Evolutionary conservation across 37 sponge, comb jelly and placozoan genomes (phyloP), one percentile per base, ranked within the genome.

Genomic region (Agelas oroides): DNA sequence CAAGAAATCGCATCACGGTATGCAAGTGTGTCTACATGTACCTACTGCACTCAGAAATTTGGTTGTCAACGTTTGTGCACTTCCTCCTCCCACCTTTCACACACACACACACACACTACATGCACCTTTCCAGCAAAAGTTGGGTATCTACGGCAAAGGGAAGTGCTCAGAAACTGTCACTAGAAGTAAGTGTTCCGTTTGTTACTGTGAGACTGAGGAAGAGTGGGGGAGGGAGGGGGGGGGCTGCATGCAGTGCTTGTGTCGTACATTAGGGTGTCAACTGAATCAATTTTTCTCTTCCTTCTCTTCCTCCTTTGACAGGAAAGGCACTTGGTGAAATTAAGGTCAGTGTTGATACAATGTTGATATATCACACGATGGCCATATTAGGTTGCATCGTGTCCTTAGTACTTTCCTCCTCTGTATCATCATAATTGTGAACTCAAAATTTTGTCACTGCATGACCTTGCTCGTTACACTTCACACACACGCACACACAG

Each of bases 161-260:
- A 78, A 78, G 39, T 23, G 31, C 52, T 78, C 79, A n/a, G 79
- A 78, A 24, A 78, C 79, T 37, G 65, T 78, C 40, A 63, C 79
- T 15, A 20, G 61, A 20, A 78, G 79, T 78, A 78, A 64, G 65
- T 11, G n/a, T 60, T 1, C 23, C 19, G 0, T 59, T 77, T 58
- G 8, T 24, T 23, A 13, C n/a, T n/a, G n/a, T n/a, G n/a, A n/a
- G n/a, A n/a, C n/a, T n/a, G n/a, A n/a, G n/a, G n/a, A 14, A 25
- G 25, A 57, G 20, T 56, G 27, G 53, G 16, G 17, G 63, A 37
- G 77, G 58, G 38, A 59, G 35, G 74, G 52, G 27, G 25, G 52
- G 56, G 74, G 74, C 16, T 12, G 8, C 31, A 53, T 73, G 74
- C 55, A 73, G 56, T 31, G n/a, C n/a, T n/a, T 66, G 27, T 33